Percentiles rank a stretch among this genome's conserved stretches.
phyloP scores from a whole-genome alignment of 2,797 vertebrate species.

The Labeo calbasu region DNA sequence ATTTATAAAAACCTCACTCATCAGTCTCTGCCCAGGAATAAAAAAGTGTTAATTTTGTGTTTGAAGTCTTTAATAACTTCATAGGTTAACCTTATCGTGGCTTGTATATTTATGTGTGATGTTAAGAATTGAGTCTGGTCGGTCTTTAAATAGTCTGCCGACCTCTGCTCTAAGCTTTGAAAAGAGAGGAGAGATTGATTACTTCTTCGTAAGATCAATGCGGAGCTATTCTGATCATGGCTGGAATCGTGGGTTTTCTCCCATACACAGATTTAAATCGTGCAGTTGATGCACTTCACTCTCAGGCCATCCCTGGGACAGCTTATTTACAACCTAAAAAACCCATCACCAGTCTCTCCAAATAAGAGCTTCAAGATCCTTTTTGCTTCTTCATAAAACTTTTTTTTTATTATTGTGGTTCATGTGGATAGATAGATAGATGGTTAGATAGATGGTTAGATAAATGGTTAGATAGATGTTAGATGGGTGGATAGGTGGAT shows the following conservation, averaged over 20 bases:
- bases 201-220: slow-evolving; percentile 69
- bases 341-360: background rate
- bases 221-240: slow-evolving; percentile 74
- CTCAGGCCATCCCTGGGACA: slow-evolving; percentile 31
- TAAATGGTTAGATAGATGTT: background rate
- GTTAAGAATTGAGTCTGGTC: slow-evolving; percentile 12
- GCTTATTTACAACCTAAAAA: background rate
- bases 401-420: background rate
- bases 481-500: background rate
- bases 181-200: slow-evolving; percentile 47
- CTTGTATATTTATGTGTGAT: slow-evolving; percentile 26
- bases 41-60: background rate
- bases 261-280: slow-evolving; percentile 43
- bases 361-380: background rate
- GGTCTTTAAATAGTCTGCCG: slow-evolving; percentile 38
- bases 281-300: slow-evolving; percentile 48
- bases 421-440: background rate
- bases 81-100: background rate
- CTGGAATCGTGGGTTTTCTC: slow-evolving; percentile 67
- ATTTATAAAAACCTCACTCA: background rate
- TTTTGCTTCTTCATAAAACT: background rate
- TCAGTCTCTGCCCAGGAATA: background rate
- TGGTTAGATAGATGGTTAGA: too few relatives aligned
- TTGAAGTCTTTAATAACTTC: background rate
- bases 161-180: slow-evolving; percentile 37